Evolutionary conservation across 2,797 vertebrate species (phyloP), one percentile per base, ranked within the genome.

Genomic region (Chrysocyon brachyurus): DNA sequence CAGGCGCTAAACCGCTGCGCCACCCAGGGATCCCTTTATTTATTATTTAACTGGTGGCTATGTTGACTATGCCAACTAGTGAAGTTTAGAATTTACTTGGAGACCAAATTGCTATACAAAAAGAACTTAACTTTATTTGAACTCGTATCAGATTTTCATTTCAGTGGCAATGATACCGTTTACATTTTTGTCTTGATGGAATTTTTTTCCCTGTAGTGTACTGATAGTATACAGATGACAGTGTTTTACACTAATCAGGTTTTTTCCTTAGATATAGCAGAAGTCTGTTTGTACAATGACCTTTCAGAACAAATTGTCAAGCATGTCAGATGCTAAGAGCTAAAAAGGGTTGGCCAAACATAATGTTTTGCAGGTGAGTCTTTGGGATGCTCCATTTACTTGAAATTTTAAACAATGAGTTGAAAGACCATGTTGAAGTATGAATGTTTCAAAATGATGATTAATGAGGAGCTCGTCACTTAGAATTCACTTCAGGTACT

Each of bases 391-490:
- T 90, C 57, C 83, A 98, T 98, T 98, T 97, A 94, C 73, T 96
- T 96, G 57, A 0, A 15, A 97, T 98, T 98, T 98, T 96, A 98
- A 97, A 96, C 98, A 97, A 28, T 97, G 97, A 97, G 97, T 96
- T 98, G 97, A 97, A 98, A 98, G 97, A 96, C 89, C 98, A 87
- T 97, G 95, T 97, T 98, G 81, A 98, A 96, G 90, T 68, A 78
- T 97, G 98, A 98, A 97, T 98, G 96, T 93, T 78, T 95, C 97
- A 97, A 97, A 99, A 98, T 97, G 95, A 98, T 98, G 98, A 99
- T 99, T 98, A 99, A 99, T 98, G 98, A 98, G 96, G 92, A 94
- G 70, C 97, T 98, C 98, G 98, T 98, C 98, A 97, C 97, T 98
- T 99, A 97, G 98, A 97, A 98, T 98, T 98, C 93, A 97, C 97